Evolutionary conservation across 2,113 vertebrate genomes (phyloP).

Genomic region (Oriolus oriolus): DNA sequence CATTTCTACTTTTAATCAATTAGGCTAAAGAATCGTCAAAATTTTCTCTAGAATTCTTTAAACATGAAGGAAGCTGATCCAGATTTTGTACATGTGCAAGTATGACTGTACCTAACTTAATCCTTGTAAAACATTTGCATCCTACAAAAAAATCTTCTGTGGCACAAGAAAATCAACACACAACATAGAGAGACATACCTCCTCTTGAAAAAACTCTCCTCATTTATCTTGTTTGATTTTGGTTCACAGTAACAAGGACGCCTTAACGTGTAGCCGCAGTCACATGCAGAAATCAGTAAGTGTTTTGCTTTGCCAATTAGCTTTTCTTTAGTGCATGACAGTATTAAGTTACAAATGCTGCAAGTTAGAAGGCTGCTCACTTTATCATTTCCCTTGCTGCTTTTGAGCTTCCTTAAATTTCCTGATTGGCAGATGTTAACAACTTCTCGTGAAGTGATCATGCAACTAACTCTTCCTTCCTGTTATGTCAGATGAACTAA

Average conservation of each 20-base stretch:
- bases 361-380: neutral
- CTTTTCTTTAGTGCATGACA: neutral
- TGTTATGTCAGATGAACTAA: neutral
- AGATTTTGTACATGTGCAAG: neutral
- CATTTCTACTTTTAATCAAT: neutral
- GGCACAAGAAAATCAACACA: neutral
- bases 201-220: neutral
- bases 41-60: neutral
- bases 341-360: neutral
- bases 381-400: neutral
- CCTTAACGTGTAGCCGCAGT: neutral
- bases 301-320: neutral
- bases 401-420: constrained; percentile 21
- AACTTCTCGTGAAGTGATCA: neutral
- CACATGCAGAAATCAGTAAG: neutral
- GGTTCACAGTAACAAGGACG: rapidly evolving
- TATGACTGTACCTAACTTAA: neutral
- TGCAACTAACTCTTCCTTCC: constrained; percentile 2
- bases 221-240: neutral
- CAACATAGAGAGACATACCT: constrained; percentile 9
- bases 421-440: neutral
- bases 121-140: neutral
- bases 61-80: neutral
- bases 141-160: neutral
- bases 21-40: neutral